Evolutionary conservation across 2,113 vertebrate species (phyloP).

Genomic region (Takifugu bimaculatus): DNA sequence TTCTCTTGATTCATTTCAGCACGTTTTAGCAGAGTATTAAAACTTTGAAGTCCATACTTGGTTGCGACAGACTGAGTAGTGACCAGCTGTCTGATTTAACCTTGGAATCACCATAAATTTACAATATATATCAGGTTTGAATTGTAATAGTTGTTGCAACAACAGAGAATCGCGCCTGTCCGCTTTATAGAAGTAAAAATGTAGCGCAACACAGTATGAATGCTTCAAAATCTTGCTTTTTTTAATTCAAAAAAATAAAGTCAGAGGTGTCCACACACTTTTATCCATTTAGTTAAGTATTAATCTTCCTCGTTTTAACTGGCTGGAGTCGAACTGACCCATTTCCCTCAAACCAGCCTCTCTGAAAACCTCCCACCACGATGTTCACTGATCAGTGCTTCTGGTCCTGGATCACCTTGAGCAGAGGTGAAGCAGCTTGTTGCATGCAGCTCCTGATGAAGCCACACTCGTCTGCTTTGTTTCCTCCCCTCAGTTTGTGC

Average conservation of each 20-base stretch:
- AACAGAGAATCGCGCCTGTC: too few relatives aligned
- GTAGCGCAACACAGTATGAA: background rate
- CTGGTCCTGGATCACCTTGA: constrained; percentile 10
- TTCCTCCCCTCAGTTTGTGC: constrained; percentile 45
- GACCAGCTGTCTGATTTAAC: too few relatives aligned
- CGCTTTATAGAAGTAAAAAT: too few relatives aligned
- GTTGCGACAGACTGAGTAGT: too few relatives aligned
- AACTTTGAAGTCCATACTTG: too few relatives aligned
- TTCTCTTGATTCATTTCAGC: too few relatives aligned
- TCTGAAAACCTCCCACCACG: background rate
- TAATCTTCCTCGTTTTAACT: background rate
- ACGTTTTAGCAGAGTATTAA: too few relatives aligned
- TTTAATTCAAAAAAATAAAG: background rate
- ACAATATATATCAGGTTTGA: too few relatives aligned
- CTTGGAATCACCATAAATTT: too few relatives aligned
- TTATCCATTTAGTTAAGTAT: background rate
- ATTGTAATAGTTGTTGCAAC: too few relatives aligned
- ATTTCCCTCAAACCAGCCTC: background rate
- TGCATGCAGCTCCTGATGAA: constrained; percentile 64
- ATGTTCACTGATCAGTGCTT: constrained; percentile 6
- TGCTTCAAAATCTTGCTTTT: background rate
- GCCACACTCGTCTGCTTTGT: constrained; percentile 40
- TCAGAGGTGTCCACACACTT: background rate
- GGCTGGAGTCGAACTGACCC: background rate
- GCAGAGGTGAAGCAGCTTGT: constrained; percentile 35